Evolutionary conservation across 2,888 invertebrate species (phyloP).

Genomic region (Idaea straminata): DNA sequence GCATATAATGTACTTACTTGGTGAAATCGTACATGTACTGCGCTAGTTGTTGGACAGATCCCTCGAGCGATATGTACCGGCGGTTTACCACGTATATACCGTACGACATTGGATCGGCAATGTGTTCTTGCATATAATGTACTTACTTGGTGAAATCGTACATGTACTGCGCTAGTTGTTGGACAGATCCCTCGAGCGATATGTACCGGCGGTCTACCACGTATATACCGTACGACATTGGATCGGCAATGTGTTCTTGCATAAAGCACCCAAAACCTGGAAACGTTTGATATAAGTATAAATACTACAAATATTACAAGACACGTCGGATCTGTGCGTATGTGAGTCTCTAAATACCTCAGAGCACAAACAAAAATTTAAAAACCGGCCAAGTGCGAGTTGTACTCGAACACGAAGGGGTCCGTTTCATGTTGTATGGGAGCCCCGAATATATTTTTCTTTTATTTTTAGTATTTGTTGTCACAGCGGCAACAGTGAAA

Average conservation of each 20-base stretch:
- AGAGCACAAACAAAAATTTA: neutral
- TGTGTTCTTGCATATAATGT: constrained; percentile 90
- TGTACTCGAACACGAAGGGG: neutral
- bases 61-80: constrained; percentile 92
- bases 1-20: constrained; percentile 83
- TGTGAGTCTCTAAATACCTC: too few species aligned
- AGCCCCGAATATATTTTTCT: too few species aligned
- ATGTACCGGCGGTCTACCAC: constrained; percentile 97
- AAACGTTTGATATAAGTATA: constrained; percentile 1
- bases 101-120: constrained; percentile 93
- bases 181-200: constrained; percentile 93
- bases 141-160: constrained; percentile 89
- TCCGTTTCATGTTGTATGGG: too few species aligned
- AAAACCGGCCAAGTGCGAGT: neutral
- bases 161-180: constrained; percentile 95
- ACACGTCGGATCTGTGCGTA: too few species aligned
- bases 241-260: constrained; percentile 98
- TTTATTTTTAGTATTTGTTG: too few species aligned
- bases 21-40: constrained; percentile 96
- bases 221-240: constrained; percentile 98
- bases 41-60: constrained; percentile 94
- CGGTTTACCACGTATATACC: constrained; percentile 94
- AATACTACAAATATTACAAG: too few species aligned
- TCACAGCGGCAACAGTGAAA: too few species aligned
- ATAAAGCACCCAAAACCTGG: constrained; percentile 98